These are phyloP conservation scores for Leucoraja erinaceus DNA, from an alignment of 2,113 vertebrate genomes.

Conservation along the genomic window DNA sequence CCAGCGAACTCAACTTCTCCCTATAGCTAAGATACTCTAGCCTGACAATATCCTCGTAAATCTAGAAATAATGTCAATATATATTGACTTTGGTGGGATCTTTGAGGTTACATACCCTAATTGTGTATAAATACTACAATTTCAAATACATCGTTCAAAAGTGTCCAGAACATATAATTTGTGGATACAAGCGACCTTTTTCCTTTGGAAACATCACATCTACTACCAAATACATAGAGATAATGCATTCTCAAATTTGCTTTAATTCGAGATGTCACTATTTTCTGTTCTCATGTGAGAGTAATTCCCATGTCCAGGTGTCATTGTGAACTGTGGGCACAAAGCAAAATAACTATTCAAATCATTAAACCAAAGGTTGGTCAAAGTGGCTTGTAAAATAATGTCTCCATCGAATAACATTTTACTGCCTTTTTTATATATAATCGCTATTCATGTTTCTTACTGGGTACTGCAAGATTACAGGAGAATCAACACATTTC, in stretches of 20 bases:
- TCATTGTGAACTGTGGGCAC: not conserved
- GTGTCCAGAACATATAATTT: not conserved
- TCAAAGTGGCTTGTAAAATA: not conserved
- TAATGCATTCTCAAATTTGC: not conserved
- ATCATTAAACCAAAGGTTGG: not conserved
- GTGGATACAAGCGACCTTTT: not conserved
- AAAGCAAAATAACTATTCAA: not conserved
- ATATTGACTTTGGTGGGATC: not conserved
- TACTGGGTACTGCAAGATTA: not conserved
- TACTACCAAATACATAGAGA: not conserved
- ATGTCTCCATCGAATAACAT: not conserved
- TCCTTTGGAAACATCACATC: not conserved
- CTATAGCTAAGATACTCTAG: no score
- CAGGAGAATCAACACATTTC: not conserved
- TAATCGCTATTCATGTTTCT: not conserved
- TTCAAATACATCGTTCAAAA: not conserved
- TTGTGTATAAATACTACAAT: not conserved
- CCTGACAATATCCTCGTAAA: no score
- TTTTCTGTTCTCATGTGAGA: not conserved
- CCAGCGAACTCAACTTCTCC: no score
- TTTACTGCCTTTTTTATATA: not conserved
- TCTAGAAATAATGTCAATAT: no score
- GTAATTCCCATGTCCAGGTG: not conserved
- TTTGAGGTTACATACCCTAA: not conserved
- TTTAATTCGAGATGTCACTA: not conserved